Evolutionary conservation across 1,140 invertebrate species (phyloP).

Genomic region (Caenorhabditis inopinata): DNA sequence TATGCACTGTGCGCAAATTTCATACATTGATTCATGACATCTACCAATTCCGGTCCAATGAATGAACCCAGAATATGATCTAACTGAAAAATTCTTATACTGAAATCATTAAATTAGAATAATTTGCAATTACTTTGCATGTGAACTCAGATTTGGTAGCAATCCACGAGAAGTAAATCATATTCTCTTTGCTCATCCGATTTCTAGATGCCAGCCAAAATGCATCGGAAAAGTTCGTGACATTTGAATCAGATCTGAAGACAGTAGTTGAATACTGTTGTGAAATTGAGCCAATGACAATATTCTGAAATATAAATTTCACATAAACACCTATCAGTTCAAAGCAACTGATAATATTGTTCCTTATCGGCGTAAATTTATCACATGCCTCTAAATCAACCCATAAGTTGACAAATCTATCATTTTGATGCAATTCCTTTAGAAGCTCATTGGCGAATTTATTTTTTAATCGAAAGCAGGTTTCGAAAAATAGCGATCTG

Average conservation of each 20-base stretch:
- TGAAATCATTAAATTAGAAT: background rate
- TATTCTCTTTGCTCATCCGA: slow-evolving; percentile 9
- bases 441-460: background rate
- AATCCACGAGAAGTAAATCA: background rate
- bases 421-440: background rate
- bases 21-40: slow-evolving; percentile 15
- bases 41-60: background rate
- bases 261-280: slow-evolving; percentile 9
- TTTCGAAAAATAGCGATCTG: background rate
- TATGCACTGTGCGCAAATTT: slow-evolving; percentile 15
- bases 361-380: background rate
- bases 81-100: background rate
- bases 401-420: slow-evolving; percentile 13
- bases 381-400: slow-evolving; percentile 25
- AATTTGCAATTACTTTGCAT: background rate
- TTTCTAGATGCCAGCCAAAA: slow-evolving; percentile 2
- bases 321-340: background rate
- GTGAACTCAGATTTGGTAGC: background rate
- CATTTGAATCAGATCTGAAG: slow-evolving; percentile 14
- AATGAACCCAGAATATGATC: background rate
- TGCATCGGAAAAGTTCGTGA: background rate
- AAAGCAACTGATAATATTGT: slow-evolving; percentile 8
- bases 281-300: slow-evolving; percentile 25
- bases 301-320: background rate
- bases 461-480: background rate